Evolutionary conservation across 1,140 invertebrate species (phyloP).

Genomic region (Lordiphosa stackelbergi): DNA sequence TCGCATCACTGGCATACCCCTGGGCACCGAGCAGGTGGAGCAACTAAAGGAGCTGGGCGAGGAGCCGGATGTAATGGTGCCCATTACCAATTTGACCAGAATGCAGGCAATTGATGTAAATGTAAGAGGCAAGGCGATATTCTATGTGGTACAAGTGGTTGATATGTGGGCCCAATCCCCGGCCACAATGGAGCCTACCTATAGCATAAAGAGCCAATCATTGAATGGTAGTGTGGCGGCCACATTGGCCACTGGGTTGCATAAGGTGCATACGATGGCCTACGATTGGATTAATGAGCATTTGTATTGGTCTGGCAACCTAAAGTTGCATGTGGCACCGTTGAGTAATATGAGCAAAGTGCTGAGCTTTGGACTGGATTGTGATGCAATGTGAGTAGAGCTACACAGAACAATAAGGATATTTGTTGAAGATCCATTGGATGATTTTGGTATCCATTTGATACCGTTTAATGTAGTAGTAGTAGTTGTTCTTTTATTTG

Average conservation of each 20-base stretch:
- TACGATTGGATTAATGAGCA: conserved; percentile 89
- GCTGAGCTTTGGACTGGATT: conserved; percentile 46
- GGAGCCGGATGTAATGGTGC: conserved; percentile 81
- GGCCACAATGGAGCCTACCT: conserved; percentile 18
- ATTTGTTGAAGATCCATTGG: too few relatives aligned
- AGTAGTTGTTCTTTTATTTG: too few relatives aligned
- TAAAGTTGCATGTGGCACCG: conserved; percentile 61
- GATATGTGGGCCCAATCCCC: too few relatives aligned
- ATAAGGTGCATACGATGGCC: conserved; percentile 78
- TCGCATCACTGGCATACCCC: conserved; percentile 81
- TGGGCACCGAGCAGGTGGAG: conserved; percentile 65
- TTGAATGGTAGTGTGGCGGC: conserved; percentile 70
- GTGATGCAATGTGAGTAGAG: conserved; percentile 54
- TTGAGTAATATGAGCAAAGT: conserved; percentile 53
- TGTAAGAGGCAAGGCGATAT: conserved; percentile 81
- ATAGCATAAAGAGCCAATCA: conserved; percentile 47
- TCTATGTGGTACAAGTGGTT: conserved; percentile 77
- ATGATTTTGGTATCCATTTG: too few relatives aligned
- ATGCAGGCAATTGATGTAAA: conserved; percentile 85
- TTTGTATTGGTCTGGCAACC: conserved; percentile 86
- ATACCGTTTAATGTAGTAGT: too few relatives aligned
- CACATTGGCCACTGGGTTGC: conserved; percentile 76
- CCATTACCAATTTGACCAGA: conserved; percentile 81
- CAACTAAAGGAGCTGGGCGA: conserved; percentile 47
- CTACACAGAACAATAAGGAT: too few relatives aligned